Conservation (phyloP, 2,888 invertebrate genomes). For the Bedellia somnulentella region DNA sequence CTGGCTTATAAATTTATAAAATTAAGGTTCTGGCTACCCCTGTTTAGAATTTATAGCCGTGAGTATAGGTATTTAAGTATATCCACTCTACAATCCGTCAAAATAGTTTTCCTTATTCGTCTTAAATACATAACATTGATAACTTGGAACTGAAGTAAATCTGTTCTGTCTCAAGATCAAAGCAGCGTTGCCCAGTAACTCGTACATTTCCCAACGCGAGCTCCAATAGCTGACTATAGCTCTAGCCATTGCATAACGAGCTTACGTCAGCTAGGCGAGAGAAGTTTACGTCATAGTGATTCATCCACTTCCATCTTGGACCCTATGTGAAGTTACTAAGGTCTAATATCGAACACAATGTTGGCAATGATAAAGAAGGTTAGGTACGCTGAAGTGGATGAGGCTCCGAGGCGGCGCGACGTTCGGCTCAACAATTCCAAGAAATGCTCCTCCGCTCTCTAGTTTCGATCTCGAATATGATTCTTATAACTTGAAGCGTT, state of each 20-base stretch:
- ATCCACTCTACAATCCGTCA: no score
- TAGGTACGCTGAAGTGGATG: constrained; percentile 58
- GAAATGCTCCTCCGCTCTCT: constrained; percentile 48
- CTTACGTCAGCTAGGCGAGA: constrained; percentile 57
- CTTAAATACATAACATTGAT: no score
- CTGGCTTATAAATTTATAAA: no score
- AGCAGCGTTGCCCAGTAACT: no score
- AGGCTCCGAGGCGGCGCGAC: constrained; percentile 51
- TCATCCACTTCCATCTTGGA: constrained; percentile 28
- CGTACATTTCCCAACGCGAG: constrained; percentile 53
- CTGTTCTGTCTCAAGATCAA: no score
- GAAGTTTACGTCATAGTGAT: constrained; percentile 56
- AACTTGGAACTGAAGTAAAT: no score
- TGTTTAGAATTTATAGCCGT: no score
- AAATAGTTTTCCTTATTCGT: no score
- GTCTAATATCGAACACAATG: no score
- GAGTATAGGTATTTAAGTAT: no score
- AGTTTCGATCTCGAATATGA: constrained; percentile 54
- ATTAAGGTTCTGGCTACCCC: no score
- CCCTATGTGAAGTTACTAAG: no score
- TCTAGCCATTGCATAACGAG: constrained; percentile 58
- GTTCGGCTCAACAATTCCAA: constrained; percentile 56
- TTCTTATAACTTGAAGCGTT: constrained; percentile 39
- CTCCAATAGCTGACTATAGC: constrained; percentile 50
- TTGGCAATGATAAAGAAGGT: constrained; percentile 54